These are phyloP conservation scores for Caenorhabditis japonica DNA, from an alignment of 2,888 invertebrate genomes.

Conservation along the genomic window DNA sequence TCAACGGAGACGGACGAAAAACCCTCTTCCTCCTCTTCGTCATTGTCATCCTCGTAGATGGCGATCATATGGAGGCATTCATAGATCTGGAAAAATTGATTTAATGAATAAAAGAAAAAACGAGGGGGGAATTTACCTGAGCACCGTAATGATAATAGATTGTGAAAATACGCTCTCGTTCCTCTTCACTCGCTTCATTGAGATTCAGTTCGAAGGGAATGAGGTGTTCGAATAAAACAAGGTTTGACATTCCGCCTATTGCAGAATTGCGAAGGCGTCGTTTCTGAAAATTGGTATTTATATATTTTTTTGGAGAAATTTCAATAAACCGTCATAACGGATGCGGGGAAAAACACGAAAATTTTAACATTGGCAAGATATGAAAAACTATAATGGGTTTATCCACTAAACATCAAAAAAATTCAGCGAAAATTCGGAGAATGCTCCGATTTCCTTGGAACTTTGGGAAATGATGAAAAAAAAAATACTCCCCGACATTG, in stretches of 20 bases:
- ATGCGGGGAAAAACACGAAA: too few relatives aligned
- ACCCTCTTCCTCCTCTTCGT: conserved; percentile 2
- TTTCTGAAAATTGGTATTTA: conserved; percentile 16
- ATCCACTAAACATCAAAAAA: too few relatives aligned
- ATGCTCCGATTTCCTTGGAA: too few relatives aligned
- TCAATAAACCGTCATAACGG: too few relatives aligned
- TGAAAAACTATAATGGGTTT: too few relatives aligned
- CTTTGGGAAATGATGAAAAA: too few relatives aligned
- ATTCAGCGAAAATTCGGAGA: too few relatives aligned
- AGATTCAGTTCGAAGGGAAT: conserved; percentile 34
- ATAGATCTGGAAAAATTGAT: conserved; percentile 19
- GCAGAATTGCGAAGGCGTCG: conserved; percentile 2
- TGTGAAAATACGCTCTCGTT: conserved; percentile 10
- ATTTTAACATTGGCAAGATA: too few relatives aligned
- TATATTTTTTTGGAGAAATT: too few relatives aligned
- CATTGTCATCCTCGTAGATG: conserved; percentile 7
- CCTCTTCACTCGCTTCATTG: conserved; percentile 2
- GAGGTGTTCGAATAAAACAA: conserved; percentile 28
- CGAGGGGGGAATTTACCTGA: conserved; percentile 4
- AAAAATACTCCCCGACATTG: too few relatives aligned
- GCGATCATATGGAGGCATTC: conserved; percentile 22
- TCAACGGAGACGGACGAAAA: neutral
- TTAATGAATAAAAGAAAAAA: neutral
- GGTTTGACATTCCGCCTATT: conserved; percentile 21
- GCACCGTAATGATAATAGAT: conserved; percentile 37